Evolutionary conservation across 2,113 vertebrate species (phyloP).

Genomic region (Cottus gobio): DNA sequence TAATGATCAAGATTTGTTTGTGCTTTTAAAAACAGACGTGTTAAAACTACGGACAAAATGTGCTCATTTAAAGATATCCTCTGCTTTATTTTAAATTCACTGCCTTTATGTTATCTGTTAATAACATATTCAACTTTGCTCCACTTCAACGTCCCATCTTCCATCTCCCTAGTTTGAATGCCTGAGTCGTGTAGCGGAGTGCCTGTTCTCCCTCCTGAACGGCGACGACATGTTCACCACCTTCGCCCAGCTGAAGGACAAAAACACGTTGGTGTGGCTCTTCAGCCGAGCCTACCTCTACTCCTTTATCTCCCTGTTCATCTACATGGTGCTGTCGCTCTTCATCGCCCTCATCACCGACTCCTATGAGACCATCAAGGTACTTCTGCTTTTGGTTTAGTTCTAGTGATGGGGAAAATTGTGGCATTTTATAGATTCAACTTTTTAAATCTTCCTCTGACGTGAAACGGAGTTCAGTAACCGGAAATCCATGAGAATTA

Average conservation of each 20-base stretch:
- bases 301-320: constrained; percentile 97
- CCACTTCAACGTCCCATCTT: not conserved
- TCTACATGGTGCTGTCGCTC: constrained; percentile 98
- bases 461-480: not conserved
- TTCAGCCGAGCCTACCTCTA: constrained; percentile 95
- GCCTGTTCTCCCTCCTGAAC: constrained; percentile 95
- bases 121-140: not conserved
- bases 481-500: not conserved
- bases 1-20: not conserved
- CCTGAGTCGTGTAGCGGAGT: constrained; percentile 93
- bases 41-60: not conserved
- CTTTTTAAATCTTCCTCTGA: not conserved
- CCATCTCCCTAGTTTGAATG: constrained; percentile 89
- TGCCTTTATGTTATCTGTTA: not conserved
- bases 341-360: constrained; percentile 98
- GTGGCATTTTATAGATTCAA: not conserved
- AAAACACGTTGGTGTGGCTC: constrained; percentile 92
- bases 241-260: constrained; percentile 94
- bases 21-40: not conserved
- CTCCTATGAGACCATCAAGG: constrained; percentile 97
- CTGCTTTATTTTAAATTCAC: not conserved
- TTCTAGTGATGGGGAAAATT: not conserved
- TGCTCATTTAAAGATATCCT: not conserved
- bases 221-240: constrained; percentile 99
- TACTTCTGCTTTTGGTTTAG: constrained; percentile 59